These are phyloP conservation scores for Opisthocomus hoazin DNA, from an alignment of 2,113 vertebrate genomes.

Conservation along the genomic window DNA sequence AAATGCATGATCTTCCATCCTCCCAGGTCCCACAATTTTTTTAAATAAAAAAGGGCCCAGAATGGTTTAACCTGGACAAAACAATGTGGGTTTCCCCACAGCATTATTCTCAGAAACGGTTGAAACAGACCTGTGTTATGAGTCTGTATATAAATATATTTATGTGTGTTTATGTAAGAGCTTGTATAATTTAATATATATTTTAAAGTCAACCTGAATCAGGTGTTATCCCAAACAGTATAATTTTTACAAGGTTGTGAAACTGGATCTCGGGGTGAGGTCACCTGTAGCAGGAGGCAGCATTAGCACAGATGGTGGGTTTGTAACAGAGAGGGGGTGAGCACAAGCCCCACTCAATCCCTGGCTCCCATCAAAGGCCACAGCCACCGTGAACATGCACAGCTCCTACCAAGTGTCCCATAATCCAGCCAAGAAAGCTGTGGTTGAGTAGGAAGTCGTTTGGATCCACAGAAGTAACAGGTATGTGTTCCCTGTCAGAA, in stretches of 20 bases:
- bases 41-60: not conserved
- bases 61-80: not conserved
- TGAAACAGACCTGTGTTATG: not conserved
- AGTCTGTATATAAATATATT: not conserved
- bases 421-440: not conserved
- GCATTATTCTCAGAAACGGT: not conserved
- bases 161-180: accelerated
- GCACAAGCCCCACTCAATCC: not conserved
- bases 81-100: not conserved
- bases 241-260: not conserved
- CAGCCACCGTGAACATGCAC: accelerated
- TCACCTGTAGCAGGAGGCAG: not conserved
- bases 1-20: not conserved
- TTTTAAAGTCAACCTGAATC: not conserved
- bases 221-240: not conserved
- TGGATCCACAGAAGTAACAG: not conserved
- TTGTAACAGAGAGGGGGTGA: not conserved
- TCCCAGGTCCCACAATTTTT: not conserved
- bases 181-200: not conserved
- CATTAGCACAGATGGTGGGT: too few species aligned
- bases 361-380: not conserved
- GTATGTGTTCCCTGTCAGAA: accelerated
- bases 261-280: too few species aligned
- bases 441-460: not conserved
- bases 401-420: not conserved